Evolutionary conservation across 2,797 vertebrate genomes (phyloP), one percentile per base, ranked within the genome.

Genomic region (Scleropages formosus): DNA sequence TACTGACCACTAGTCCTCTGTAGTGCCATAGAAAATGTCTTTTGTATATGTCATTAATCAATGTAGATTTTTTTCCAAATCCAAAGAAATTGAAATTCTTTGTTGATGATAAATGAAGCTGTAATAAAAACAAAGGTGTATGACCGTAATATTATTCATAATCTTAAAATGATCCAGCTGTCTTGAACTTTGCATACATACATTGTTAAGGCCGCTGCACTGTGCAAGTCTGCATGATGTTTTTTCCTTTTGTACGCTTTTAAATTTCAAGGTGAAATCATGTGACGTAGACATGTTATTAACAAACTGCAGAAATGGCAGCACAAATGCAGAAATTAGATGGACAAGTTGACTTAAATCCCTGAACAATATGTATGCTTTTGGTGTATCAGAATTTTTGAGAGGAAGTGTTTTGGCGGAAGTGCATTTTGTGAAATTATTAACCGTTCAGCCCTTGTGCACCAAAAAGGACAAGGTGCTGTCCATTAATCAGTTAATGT

Each of bases 71-170:
- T 63, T 22, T 76, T n/a, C n/a, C 56, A 65, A 75, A 78, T 78
- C 77, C 76, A 80, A 80, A 80, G 76, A 80, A 53, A 59, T 66
- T 72, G 46, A 65, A 24, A 65, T 64, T 67, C 74, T 56, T 60
- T 70, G 61, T n/a, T 67, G 53, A 67, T 66, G 26, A 70, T 8
- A 31, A 63, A 70, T 72, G 73, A 62, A 73, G 58, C 66, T 70
- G 51, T 75, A 70, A 76, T 70, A 71, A 76, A 74, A 73, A 20
- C 13, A 58, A 76, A 47, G 26, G 70, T 76, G 68, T 47, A 53
- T 49, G 27, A 4, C 46, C 26, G 49, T 18, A 61, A 20, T 20
- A 4, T 61, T 8, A 9, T 56, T 51, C 31, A 16, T 66, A 46
- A 20, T 12, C 12, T 47, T 22, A 8, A 27, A 11, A 26, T 12